Base-by-base conservation (phyloP, 1,140 invertebrate species). In the Phocides pigmalion region DNA sequence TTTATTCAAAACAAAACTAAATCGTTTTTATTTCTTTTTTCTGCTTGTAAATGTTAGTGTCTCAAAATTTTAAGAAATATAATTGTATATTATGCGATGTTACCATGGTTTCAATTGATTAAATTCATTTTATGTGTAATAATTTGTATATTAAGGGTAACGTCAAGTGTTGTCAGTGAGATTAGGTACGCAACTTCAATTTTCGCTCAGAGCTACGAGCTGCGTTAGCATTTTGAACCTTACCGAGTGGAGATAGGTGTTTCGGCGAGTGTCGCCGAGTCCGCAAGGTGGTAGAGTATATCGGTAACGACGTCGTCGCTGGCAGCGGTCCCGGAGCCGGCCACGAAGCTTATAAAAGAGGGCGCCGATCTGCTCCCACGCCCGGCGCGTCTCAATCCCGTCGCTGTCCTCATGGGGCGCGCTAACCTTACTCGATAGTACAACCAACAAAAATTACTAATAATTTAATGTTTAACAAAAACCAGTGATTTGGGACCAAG, bases 341-440 rank as follows among this genome's bases (percentile, higher is more conserved):
- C 84, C 73, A 82, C 85, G 74, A 71, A 90, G 84, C 82, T 90
- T 90, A 90, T 90, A 90, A 90, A 90, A 90, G 86, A 83, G 78
- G 76, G 77, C 77, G 68, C 62, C 74, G 61, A 72, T 74, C 77
- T 79, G 82, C 66, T 79, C 76, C 86, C 85, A 83, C 82, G 88
- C 88, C 85, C 87, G 84, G 81, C 81, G 80, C 84, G 82, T 76
- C 74, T 67, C 88, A 87, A 75, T 74, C 72, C 69, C 76, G 73
- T 82, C 80, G 73, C 87, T 76, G 64, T 84, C 82, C 88, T 84
- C 84, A 90, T 90, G 88, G 88, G 81, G 87, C 84, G 87, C 88
- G 84, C 88, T 74, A 82, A 87, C 74, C 82, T 82, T 76, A 75
- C 75, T 78, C 84, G 81, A 88, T 88, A 87, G 79, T 80, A 82